Evolutionary conservation across 1,140 invertebrate genomes (phyloP), one percentile per base, ranked within the genome.

Genomic region (Ostrea denselamellosa): DNA sequence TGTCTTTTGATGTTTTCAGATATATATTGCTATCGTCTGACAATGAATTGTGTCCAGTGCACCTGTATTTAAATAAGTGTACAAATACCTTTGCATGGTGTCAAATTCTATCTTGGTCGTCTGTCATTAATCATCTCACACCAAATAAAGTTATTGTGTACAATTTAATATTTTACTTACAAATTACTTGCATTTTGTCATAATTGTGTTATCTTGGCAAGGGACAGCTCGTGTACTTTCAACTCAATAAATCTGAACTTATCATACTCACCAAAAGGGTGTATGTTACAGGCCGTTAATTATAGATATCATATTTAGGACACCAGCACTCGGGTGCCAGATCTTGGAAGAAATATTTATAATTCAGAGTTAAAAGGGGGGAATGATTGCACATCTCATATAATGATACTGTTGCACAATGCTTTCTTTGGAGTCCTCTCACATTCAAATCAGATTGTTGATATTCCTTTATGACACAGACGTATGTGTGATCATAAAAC

Each of bases 51-150:
- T 34, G 25, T 77, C 25, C 28, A 7, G 9, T 77, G 28, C 68
- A 77, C 68, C 68, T 77, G 68, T 77, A 77, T 77, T 77, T 34
- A 77, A 77, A 77, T 77, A 77, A 34, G 25, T 77, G 22, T 10
- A 28, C 9, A 28, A 12, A 77, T 77, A 77, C 14, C 12, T 14
- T 7, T 28, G 14, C 28, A 77, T 34, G 28, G 25, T 77, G 28
- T 77, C 25, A 34, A 25, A 12, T 77, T 14, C 12, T 34, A 28
- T 77, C 9, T 77, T 4, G 68, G 28, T 77, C 68, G 25, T 77
- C 0, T 19, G 56, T 19, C n/a, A 62, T 62, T n/a, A 19, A 17
- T 62, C 34, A 2, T 44, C 34, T 44, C 34, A 44, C 34, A 44
- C 34, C 5, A 44, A 44, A 44, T 1, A 44, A 44, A 19, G 17